These are phyloP conservation scores for Pangasius sanitwongsei DNA, from an alignment of 2,797 vertebrate genomes.

Conservation along the genomic window DNA sequence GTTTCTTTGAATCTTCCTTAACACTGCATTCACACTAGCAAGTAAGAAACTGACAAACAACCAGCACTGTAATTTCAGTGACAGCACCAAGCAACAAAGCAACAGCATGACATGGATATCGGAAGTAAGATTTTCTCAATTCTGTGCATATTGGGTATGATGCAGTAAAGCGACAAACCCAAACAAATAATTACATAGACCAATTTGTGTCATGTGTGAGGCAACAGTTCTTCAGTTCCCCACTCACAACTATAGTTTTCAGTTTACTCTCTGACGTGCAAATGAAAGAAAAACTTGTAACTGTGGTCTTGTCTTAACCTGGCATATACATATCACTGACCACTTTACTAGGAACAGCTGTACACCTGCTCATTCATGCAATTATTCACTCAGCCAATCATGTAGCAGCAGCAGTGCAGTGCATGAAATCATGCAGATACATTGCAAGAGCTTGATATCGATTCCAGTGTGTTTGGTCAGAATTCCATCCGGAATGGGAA, in stretches of 20 bases:
- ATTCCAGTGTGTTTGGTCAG: too few species aligned
- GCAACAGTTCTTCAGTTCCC: too few species aligned
- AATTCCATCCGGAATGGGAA: neutral
- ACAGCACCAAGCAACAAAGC: neutral
- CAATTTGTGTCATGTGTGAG: too few species aligned
- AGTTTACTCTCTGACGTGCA: too few species aligned
- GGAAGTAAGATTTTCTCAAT: neutral
- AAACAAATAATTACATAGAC: neutral
- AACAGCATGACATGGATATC: neutral
- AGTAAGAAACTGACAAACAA: neutral
- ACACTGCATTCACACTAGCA: neutral
- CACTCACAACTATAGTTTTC: too few species aligned
- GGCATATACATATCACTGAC: neutral
- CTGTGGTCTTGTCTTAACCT: too few species aligned
- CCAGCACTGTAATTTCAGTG: neutral
- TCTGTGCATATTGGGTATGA: neutral
- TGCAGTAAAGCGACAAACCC: neutral
- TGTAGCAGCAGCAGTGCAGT: neutral
- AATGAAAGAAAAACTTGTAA: too few species aligned
- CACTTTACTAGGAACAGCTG: neutral
- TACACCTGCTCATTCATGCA: neutral
- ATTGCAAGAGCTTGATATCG: neutral
- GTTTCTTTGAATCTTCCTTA: neutral
- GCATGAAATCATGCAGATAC: neutral
- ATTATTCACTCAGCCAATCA: neutral